Evolutionary conservation across 37 sponge, comb jelly and placozoan genomes (phyloP).

Genomic region (Hexactinellida sp.): DNA sequence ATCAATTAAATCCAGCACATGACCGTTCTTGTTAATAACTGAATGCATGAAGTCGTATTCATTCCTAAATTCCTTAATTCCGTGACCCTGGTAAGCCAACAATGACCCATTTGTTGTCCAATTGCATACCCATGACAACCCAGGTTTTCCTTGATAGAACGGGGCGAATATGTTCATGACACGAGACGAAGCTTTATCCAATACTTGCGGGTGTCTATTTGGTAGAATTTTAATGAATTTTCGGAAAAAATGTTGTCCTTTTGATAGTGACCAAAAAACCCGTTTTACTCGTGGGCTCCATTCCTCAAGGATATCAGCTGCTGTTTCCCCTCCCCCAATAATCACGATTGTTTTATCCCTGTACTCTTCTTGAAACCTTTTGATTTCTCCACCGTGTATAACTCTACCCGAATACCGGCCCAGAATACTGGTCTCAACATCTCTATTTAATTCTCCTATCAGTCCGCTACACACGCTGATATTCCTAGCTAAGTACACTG

Average conservation of each 20-base stretch:
- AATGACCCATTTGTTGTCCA: not conserved
- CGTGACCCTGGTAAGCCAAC: not conserved
- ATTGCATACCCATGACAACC: not conserved
- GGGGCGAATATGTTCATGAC: not conserved
- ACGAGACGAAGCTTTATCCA: conserved; percentile 5
- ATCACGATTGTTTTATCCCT: conserved; percentile 4
- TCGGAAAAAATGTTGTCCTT: conserved; percentile 6
- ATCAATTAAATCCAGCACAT: not conserved
- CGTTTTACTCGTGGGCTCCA: not conserved
- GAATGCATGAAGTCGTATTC: conserved; percentile 6
- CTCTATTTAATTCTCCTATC: not conserved
- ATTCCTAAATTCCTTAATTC: conserved; percentile 6
- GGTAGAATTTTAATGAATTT: not conserved
- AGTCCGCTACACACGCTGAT: not conserved
- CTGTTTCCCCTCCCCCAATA: not conserved
- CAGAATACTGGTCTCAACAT: not conserved
- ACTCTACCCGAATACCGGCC: not conserved
- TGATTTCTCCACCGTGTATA: not conserved
- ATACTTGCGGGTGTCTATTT: not conserved
- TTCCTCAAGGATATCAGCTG: not conserved
- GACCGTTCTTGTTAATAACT: not conserved
- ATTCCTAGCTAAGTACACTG: not conserved
- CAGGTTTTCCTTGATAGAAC: not conserved
- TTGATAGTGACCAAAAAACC: not conserved
- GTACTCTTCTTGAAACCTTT: not conserved